Evolutionary conservation across 1,140 invertebrate species (phyloP).

Genomic region (Orussus abietinus): DNA sequence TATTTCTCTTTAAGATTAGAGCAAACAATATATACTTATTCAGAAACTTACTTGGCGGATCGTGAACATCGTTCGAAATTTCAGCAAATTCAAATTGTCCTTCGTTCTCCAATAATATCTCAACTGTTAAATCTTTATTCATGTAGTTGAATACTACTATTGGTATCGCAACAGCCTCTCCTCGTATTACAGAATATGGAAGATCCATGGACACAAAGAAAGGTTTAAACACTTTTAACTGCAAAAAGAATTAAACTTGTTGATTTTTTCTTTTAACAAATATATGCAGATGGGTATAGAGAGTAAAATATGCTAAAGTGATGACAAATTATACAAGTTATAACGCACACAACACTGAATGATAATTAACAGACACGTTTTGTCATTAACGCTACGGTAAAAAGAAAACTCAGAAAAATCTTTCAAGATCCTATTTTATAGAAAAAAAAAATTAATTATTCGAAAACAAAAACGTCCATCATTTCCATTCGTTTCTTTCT

Average conservation of each 20-base stretch:
- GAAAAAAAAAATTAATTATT: not conserved
- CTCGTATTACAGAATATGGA: slow-evolving; percentile 85
- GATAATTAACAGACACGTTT: too few species aligned
- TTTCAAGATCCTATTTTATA: slow-evolving; percentile 1
- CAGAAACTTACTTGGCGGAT: slow-evolving; percentile 54
- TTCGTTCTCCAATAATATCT: slow-evolving; percentile 80
- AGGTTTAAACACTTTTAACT: slow-evolving; percentile 80
- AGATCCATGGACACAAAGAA: slow-evolving; percentile 85
- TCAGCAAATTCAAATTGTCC: slow-evolving; percentile 80
- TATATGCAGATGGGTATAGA: too few species aligned
- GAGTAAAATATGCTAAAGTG: too few species aligned
- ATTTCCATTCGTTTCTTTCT: too few species aligned
- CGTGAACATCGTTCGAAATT: slow-evolving; percentile 65
- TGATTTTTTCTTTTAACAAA: not conserved
- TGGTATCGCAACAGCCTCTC: slow-evolving; percentile 86
- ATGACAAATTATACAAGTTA: slow-evolving; percentile 6
- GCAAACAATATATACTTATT: too few species aligned
- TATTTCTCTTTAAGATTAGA: too few species aligned
- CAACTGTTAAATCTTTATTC: slow-evolving; percentile 71
- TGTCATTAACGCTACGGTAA: too few species aligned
- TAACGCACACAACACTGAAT: slow-evolving; percentile 5
- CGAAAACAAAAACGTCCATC: too few species aligned
- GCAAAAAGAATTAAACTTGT: slow-evolving; percentile 17
- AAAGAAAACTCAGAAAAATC: too few species aligned
- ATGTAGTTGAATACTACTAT: slow-evolving; percentile 92